Evolutionary conservation across 2,797 vertebrate species (phyloP), one percentile per base, ranked within the genome.

Genomic region (Clarias platycephalus): DNA sequence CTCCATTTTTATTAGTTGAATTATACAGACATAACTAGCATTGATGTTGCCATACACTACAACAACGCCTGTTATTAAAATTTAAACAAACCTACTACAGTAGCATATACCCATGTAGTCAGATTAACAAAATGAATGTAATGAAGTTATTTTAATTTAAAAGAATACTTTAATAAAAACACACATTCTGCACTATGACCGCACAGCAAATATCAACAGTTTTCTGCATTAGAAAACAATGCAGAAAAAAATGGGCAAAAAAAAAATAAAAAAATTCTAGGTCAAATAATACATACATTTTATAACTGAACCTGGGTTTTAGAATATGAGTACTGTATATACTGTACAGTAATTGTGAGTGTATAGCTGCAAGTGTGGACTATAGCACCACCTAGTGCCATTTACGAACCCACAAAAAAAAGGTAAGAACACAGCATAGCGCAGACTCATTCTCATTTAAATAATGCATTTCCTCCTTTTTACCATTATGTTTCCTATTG

Each of bases 321-420:
- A 15, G 18, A 74, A 53, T n/a, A 24, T 40, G 2, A 31, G 49
- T 20, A 16, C 26, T n/a, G n/a, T n/a, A n/a, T n/a, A n/a, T n/a
- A n/a, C n/a, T n/a, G 9, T 22, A 18, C 31, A 10, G 44, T 53
- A 55, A n/a, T 0, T 15, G 22, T 57, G 26, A 34, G 28, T 9
- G 2, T 18, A 24, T 6, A 18, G n/a, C 60, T 55, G 70, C 26
- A 44, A 67, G 28, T 4, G 67, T 68, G 1, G 26, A 49, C 55
- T 82, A 22, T 31, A 82, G 75, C 80, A 40, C 82, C 85, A 86
- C n/a, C 83, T 74, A 37, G 74, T 84, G 87, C 75, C 44, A 79
- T 0, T 67, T 60, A 37, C 24, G 57, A 62, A 60, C 37, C 24
- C 10, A 37, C 10, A 28, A 75, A 75, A 75, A 49, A 28, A 5